phyloP scores from a whole-genome alignment of 2,888 invertebrate species.

The Erannis defoliaria region DNA sequence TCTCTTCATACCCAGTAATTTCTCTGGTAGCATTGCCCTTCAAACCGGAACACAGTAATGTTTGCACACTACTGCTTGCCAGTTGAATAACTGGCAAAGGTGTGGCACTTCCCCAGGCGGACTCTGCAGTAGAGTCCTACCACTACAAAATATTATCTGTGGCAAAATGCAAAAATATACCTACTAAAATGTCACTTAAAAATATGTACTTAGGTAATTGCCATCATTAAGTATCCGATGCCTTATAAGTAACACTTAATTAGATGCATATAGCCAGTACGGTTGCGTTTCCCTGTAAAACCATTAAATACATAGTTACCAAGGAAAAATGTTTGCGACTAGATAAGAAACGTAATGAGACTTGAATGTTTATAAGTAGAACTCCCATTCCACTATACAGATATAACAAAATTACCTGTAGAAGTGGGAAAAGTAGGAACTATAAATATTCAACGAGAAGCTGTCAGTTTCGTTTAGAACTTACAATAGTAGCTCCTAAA shows the following conservation, averaged over 20 bases:
- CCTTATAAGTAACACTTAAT: slow-evolving; percentile 17
- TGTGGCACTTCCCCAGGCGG: no score
- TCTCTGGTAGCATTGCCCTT: no score
- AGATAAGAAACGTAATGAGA: slow-evolving; percentile 12
- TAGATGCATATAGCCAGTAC: slow-evolving; percentile 14
- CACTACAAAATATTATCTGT: no score
- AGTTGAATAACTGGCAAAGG: no score
- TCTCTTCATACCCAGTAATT: no score
- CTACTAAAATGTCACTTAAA: not conserved
- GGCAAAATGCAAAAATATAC: not conserved
- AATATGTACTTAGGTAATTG: not conserved
- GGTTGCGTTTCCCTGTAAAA: slow-evolving; percentile 14
- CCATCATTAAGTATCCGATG: not conserved
- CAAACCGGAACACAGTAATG: no score
- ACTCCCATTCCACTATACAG: no score
- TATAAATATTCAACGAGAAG: not conserved
- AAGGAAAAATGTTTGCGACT: not conserved
- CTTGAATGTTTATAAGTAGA: not conserved
- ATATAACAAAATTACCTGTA: not conserved
- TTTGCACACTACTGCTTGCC: no score
- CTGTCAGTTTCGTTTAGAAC: not conserved
- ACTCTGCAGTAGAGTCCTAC: no score
- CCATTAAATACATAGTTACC: slow-evolving; percentile 5
- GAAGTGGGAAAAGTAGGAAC: not conserved
- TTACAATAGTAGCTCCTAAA: not conserved